Evolutionary conservation across 2,113 vertebrate genomes (phyloP).

Genomic region (Carassius auratus): DNA sequence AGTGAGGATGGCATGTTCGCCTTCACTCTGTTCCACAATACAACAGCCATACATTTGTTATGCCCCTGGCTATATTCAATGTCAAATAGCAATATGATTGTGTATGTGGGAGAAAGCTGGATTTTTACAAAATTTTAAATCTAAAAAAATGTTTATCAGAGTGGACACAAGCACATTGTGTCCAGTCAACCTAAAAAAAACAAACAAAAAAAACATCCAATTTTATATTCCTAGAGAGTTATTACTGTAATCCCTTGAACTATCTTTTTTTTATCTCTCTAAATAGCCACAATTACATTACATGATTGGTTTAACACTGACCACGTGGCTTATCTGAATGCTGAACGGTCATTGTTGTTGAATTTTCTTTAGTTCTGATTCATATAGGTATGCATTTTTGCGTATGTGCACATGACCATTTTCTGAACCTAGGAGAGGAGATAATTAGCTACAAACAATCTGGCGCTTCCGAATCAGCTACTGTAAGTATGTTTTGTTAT

Average conservation of each 20-base stretch:
- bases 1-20: neutral
- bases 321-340: neutral
- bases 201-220: slow-evolving; percentile 26
- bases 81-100: slow-evolving; percentile 14
- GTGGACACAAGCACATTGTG: slow-evolving; percentile 8
- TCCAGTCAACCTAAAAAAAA: slow-evolving; percentile 28
- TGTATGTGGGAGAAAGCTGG: neutral
- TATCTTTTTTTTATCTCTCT: neutral
- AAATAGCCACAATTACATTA: slow-evolving; percentile 12
- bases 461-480: no score
- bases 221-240: neutral
- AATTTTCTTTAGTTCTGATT: neutral
- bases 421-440: no score
- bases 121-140: no score
- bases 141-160: slow-evolving; percentile 14
- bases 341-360: neutral
- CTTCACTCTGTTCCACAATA: neutral
- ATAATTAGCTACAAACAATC: no score
- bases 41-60: neutral
- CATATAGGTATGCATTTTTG: neutral
- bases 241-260: neutral
- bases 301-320: slow-evolving; percentile 31
- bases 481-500: no score
- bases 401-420: neutral
- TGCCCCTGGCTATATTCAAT: slow-evolving; percentile 2